phyloP scores from a whole-genome alignment of 2,113 vertebrate species.

The Vireo altiloquus region DNA sequence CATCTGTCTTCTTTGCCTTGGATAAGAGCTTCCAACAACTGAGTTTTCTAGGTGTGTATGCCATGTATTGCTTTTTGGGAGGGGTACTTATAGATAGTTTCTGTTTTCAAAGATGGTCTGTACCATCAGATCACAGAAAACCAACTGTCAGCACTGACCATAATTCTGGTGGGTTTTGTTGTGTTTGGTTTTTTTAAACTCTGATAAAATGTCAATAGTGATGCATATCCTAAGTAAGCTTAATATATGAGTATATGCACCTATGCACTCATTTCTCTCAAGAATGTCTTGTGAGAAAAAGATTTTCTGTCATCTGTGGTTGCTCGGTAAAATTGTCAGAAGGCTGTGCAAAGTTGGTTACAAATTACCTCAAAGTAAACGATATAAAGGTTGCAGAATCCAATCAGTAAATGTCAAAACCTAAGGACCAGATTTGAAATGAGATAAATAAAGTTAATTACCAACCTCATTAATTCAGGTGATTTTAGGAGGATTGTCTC shows the following conservation, averaged over 20 bases:
- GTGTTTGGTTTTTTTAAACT: neutral
- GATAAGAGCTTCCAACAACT: neutral
- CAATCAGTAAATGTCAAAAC: constrained; percentile 43
- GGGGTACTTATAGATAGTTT: neutral
- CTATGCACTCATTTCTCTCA: neutral
- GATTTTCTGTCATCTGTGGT: neutral
- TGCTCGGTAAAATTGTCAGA: neutral
- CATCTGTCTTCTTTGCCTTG: neutral
- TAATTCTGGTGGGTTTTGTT: neutral
- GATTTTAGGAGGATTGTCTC: constrained; percentile 23
- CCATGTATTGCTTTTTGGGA: neutral
- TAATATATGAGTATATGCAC: neutral
- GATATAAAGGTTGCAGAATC: constrained; percentile 23
- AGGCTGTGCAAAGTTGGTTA: neutral
- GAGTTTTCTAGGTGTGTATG: neutral
- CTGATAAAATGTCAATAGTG: neutral
- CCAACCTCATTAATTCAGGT: constrained; percentile 48
- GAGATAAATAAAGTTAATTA: constrained; percentile 47
- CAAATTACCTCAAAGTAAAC: neutral
- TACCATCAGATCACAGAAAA: neutral
- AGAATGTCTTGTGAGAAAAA: neutral
- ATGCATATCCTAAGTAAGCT: neutral
- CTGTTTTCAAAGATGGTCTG: neutral
- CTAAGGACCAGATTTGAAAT: constrained; percentile 31
- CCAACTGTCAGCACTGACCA: neutral